Evolutionary conservation across 1,140 invertebrate species (phyloP), one percentile per base, ranked within the genome.

Genomic region (Protaetia brevitarsis): DNA sequence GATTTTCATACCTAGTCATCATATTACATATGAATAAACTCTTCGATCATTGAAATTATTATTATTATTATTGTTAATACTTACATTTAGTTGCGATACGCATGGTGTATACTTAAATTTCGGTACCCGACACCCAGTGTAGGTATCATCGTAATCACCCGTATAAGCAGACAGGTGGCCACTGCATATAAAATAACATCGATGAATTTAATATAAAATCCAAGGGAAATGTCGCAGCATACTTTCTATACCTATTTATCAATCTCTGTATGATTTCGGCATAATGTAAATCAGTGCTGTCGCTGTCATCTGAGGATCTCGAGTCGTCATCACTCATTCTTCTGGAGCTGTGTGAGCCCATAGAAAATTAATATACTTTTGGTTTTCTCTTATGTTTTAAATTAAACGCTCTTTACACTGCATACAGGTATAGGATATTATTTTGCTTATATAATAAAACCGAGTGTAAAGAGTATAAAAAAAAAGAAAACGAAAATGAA

Each of bases 11-110:
- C n/a, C n/a, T n/a, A n/a, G n/a, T n/a, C n/a, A n/a, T n/a, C n/a
- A n/a, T n/a, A n/a, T n/a, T n/a, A n/a, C n/a, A n/a, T n/a, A n/a
- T n/a, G n/a, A n/a, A n/a, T n/a, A n/a, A n/a, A n/a, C n/a, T n/a
- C n/a, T n/a, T n/a, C n/a, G n/a, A n/a, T n/a, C n/a, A n/a, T n/a
- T n/a, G n/a, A n/a, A n/a, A n/a, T n/a, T n/a, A n/a, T n/a, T n/a
- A n/a, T n/a, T n/a, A n/a, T 2, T 13, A 45, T 3, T 45, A 45
- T 6, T n/a, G 16, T 37, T 37, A 3, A 21, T 71, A 79, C 80
- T 73, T 76, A 82, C 82, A 74, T 83, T 79, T 59, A 85, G 72
- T 66, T 72, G 74, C 23, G 76, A 69, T 36, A 81, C 83, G 68
- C 82, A 81, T 66, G 79, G 80, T 60, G 72, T 67, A 65, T 71